A percentile compares a stretch with the other conserved stretches of the same genome.
phyloP scores from a whole-genome alignment of 2,113 vertebrate species.

The Tauraco erythrolophus region DNA sequence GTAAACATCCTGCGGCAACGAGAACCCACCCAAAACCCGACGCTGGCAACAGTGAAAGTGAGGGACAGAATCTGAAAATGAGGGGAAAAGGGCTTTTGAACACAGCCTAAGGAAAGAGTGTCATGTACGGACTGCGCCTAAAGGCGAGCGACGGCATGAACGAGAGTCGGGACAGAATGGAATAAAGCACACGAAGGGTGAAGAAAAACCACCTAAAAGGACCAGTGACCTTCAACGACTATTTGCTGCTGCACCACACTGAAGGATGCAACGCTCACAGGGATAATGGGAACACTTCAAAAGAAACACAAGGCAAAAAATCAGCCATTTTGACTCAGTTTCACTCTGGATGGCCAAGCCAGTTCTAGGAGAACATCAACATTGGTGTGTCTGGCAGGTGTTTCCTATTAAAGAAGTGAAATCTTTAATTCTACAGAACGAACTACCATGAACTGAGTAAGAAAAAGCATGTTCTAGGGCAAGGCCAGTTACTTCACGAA shows the following conservation, averaged over 20 bases:
- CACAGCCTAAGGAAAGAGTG: not conserved
- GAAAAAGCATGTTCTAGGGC: not conserved
- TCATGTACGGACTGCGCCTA: rapidly evolving
- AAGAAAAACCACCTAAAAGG: not conserved
- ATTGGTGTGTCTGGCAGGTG: not conserved
- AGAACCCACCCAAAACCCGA: not conserved
- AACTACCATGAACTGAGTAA: not conserved
- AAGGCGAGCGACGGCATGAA: not conserved
- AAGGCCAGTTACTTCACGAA: not conserved
- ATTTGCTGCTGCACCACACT: not conserved
- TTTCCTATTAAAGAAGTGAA: not conserved
- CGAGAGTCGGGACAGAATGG: not conserved
- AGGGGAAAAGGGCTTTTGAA: not conserved
- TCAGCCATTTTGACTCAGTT: not conserved
- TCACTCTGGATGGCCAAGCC: not conserved
- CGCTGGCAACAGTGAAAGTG: not conserved
- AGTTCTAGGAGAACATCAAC: not conserved
- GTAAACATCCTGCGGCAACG: not conserved
- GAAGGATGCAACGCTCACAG: not conserved
- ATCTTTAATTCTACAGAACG: not conserved
- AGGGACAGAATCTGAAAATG: not conserved
- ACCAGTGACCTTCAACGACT: not conserved
- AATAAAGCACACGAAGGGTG: not conserved
- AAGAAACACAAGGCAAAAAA: not conserved
- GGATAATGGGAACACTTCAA: not conserved